These are phyloP conservation scores for Melanotaenia duboulayi DNA, from an alignment of 2,113 vertebrate genomes.

Conservation along the genomic window DNA sequence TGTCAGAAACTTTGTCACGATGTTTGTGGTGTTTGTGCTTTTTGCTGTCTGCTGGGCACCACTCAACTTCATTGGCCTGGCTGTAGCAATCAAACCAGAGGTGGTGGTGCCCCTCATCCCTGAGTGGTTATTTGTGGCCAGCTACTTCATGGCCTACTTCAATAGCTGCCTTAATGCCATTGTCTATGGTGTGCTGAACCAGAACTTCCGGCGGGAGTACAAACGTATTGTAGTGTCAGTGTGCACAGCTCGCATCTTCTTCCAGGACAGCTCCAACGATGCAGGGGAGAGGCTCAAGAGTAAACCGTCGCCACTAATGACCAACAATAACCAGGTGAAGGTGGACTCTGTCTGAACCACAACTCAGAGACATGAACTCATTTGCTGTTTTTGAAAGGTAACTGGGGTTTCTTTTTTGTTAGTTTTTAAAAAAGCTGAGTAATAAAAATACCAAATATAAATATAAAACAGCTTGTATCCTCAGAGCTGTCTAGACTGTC, in stretches of 20 bases:
- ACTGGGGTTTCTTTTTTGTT: not conserved
- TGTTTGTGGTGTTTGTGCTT: slow-evolving; percentile 97
- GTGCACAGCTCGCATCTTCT: slow-evolving; percentile 90
- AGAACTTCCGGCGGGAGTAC: slow-evolving; percentile 97
- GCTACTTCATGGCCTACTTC: slow-evolving; percentile 99
- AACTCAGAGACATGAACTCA: slow-evolving; percentile 3
- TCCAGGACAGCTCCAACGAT: slow-evolving; percentile 91
- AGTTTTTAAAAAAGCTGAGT: slow-evolving; percentile 5
- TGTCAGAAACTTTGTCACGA: slow-evolving; percentile 94
- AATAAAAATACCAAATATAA: slow-evolving; percentile 72
- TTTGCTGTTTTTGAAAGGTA: slow-evolving; percentile 24
- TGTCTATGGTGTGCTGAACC: slow-evolving; percentile 95
- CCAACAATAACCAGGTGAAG: slow-evolving; percentile 91
- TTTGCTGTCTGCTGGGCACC: slow-evolving; percentile 98
- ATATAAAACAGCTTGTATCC: slow-evolving; percentile 51
- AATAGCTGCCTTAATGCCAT: slow-evolving; percentile 99
- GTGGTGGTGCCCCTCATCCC: slow-evolving; percentile 88
- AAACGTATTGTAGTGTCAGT: slow-evolving; percentile 90
- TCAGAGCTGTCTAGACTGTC: slow-evolving; percentile 53
- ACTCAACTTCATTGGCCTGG: slow-evolving; percentile 94
- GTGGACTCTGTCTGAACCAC: slow-evolving; percentile 91
- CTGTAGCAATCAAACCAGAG: slow-evolving; percentile 89
- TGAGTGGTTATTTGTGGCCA: slow-evolving; percentile 95
- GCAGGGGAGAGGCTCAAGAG: slow-evolving; percentile 88
- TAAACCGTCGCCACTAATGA: slow-evolving; percentile 91